Evolutionary conservation across 2,797 vertebrate species (phyloP).

Genomic region (Uromys caudimaculatus): DNA sequence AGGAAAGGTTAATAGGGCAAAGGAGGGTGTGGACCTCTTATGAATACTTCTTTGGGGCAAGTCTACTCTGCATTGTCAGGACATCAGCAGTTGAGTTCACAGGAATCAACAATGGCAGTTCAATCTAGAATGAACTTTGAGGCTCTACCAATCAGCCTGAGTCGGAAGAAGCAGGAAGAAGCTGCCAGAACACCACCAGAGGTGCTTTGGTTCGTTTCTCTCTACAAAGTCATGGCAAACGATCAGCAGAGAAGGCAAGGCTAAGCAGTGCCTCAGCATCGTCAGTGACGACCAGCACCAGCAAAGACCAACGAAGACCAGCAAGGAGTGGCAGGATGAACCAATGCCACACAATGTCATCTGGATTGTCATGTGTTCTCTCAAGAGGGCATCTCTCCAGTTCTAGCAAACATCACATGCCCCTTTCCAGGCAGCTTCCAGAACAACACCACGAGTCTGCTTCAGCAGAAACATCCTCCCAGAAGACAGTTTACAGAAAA

Average conservation of each 20-base stretch:
- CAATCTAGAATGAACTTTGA: background rate
- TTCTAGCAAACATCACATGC: background rate
- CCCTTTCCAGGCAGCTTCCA: background rate
- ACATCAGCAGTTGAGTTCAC: background rate
- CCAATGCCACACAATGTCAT: too few species aligned
- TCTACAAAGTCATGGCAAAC: too few species aligned
- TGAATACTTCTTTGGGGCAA: background rate
- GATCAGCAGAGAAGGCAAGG: background rate
- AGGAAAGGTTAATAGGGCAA: background rate
- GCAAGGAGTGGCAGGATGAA: too few species aligned
- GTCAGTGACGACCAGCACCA: too few species aligned
- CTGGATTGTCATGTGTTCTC: background rate
- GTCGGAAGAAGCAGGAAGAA: background rate
- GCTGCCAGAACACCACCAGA: background rate
- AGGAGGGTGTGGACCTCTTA: background rate
- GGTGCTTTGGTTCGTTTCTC: background rate
- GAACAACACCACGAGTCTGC: background rate
- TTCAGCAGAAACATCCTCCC: too few species aligned
- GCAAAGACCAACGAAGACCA: too few species aligned
- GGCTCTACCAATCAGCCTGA: background rate
- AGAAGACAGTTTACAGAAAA: background rate
- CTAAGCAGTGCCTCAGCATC: background rate
- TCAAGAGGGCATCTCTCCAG: background rate
- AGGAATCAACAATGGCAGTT: background rate
- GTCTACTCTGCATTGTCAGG: background rate